Evolutionary conservation across 2,888 invertebrate species (phyloP), one percentile per base, ranked within the genome.

Genomic region (Sarcophaga subvicina): DNA sequence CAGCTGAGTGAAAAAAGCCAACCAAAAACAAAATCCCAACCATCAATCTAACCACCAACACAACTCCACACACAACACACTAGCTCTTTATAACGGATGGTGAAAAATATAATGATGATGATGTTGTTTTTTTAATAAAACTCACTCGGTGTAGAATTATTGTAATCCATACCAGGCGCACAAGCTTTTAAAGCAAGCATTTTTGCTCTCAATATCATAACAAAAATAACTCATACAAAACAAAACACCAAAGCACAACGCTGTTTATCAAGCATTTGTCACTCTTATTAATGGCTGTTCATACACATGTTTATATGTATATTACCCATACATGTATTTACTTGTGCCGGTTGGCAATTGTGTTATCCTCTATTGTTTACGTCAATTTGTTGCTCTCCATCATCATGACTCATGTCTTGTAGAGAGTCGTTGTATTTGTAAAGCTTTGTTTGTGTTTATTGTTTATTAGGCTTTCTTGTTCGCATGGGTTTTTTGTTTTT

Each of bases 81-180:
- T 17, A 17, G 14, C 54, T 54, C 54, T 37, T 37, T 37, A 37
- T 37, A 2, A 69, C 49, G 17, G n/a, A 4, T 20, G 27, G 10
- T 14, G 22, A 17, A 62, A 20, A 62, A 22, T n/a, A 62, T 10
- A 54, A 25, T 20, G 20, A 71, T 25, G 25, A 71, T 25, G 47
- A 54, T 54, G 27, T 14, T 37, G 11, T 70, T 76, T 67, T 73
- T 83, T 63, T n/a, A 69, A 72, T 37, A 75, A 84, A 85, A 83
- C 73, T 85, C 85, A 82, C 80, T 87, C 92, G 92, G 93, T 92
- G 92, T 92, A 93, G 93, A 92, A 92, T 92, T 92, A 92, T 93
- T 92, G 92, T 92, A 93, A 92, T 91, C 92, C 89, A 85, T 88
- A 91, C 89, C 90, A 91, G 93, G 93, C 91, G 88, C 89, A 72